Conservation (phyloP, 2,888 invertebrate genomes). For the Drosophila mimetica region DNA sequence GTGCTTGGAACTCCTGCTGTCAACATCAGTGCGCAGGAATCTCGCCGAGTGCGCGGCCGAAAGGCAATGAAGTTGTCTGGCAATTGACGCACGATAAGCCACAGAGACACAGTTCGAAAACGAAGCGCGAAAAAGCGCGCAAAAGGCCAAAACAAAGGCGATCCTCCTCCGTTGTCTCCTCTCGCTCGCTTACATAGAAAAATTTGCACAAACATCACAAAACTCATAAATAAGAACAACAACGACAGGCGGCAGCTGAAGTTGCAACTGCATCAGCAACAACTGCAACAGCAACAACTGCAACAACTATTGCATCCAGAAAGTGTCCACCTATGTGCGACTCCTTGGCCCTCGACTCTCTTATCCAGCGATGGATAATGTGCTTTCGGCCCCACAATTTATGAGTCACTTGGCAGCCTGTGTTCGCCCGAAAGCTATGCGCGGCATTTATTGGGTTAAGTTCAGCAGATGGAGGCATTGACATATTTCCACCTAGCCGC, state of each 20-base stretch:
- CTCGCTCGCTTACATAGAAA: slow-evolving; percentile 70
- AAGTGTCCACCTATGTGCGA: slow-evolving; percentile 66
- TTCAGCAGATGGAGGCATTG: slow-evolving; percentile 48
- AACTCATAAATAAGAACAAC: slow-evolving; percentile 78
- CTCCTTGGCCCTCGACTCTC: slow-evolving; percentile 52
- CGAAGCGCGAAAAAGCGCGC: not conserved
- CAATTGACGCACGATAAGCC: slow-evolving; percentile 73
- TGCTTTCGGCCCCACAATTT: slow-evolving; percentile 70
- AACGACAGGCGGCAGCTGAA: slow-evolving; percentile 41
- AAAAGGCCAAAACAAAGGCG: slow-evolving; percentile 31
- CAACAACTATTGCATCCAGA: slow-evolving; percentile 48
- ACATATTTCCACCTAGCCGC: slow-evolving; percentile 14
- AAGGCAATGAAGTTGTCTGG: slow-evolving; percentile 78
- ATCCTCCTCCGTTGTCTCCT: slow-evolving; percentile 16
- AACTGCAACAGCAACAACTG: slow-evolving; percentile 17
- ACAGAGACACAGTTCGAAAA: slow-evolving; percentile 50
- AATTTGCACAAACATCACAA: slow-evolving; percentile 81
- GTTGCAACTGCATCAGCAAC: slow-evolving; percentile 19
- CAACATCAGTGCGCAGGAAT: slow-evolving; percentile 75
- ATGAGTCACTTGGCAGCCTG: slow-evolving; percentile 66
- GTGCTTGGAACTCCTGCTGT: slow-evolving; percentile 76
- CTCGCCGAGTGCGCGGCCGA: slow-evolving; percentile 46
- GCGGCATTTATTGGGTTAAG: slow-evolving; percentile 75
- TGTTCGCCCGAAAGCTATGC: slow-evolving; percentile 40
- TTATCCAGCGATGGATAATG: slow-evolving; percentile 63